Evolutionary conservation across 2,113 vertebrate species (phyloP), one percentile per base, ranked within the genome.

Genomic region (Lepus timidus): DNA sequence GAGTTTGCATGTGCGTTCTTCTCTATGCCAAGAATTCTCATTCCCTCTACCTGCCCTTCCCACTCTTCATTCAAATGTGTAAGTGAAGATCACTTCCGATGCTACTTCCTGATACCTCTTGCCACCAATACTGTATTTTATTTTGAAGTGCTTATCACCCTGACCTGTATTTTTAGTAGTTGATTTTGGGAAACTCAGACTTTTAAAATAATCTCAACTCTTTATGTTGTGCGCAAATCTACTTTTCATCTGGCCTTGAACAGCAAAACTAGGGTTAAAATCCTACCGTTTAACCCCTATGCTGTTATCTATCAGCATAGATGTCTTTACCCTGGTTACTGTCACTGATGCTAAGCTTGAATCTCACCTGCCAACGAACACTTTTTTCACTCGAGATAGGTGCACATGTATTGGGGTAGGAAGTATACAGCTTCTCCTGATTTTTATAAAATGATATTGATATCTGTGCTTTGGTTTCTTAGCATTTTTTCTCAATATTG

Each of bases 371-470:
- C 12, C 6, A 20, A 4, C 4, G 3, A 23, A 19, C 7, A 68
- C 2, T 62, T 82, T 68, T 82, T 75, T 33, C 23, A 58, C 31
- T 51, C 36, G 51, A 88, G 44, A 55, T 2, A 78, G 13, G 55
- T 62, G 8, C 1, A 27, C 23, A n/a, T 67, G 31, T 19, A 19
- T 79, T 5, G 14, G 4, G 11, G 0, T 23, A 1, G 7, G 3
- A 44, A 44, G 27, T 51, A 4, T 3, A 78, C 8, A 7, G 17
- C 27, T 93, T 52, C 8, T 70, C 9, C 7, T 82, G 29, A 3
- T 11, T 61, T 88, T 76, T 44, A 7, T 76, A 67, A 76, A 55
- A 51, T 68, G 31, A 73, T 10, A 62, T 49, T 7, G 20, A 39
- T 5, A 19, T 23, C 6, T 1, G 29, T 25, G n/a, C 16, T 86